phyloP scores from a whole-genome alignment of 2,113 vertebrate species.

The Fregata magnificens region DNA sequence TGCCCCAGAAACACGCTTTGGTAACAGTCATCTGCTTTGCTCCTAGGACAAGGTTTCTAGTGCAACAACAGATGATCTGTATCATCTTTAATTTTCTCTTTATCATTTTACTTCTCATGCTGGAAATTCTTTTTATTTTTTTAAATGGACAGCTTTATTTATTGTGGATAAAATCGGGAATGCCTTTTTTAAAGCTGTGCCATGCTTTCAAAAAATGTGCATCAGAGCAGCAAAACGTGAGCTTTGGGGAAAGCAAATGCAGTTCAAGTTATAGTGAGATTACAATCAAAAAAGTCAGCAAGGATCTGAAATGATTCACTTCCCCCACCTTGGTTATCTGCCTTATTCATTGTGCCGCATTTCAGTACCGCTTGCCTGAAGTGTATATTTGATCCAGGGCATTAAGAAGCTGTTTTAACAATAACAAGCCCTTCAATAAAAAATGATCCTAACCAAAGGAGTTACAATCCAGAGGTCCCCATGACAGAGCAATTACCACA shows the following conservation, averaged over 20 bases:
- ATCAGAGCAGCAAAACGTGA: not conserved
- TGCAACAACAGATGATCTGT: not conserved
- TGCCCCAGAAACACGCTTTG: not conserved
- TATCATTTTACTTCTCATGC: not conserved
- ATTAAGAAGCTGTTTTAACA: not conserved
- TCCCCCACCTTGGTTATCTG: not conserved
- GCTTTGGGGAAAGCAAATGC: not conserved
- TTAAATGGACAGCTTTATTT: not conserved
- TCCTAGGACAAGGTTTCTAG: not conserved
- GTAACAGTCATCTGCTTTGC: not conserved
- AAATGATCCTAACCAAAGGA: not conserved
- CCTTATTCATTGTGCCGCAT: not conserved
- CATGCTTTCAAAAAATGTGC: not conserved
- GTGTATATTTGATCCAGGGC: not conserved
- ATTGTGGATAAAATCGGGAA: not conserved
- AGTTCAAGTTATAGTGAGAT: not conserved
- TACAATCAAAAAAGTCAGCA: not conserved
- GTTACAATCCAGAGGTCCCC: not conserved
- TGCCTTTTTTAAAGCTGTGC: not conserved
- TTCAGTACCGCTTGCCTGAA: not conserved
- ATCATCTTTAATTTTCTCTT: not conserved
- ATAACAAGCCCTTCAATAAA: not conserved
- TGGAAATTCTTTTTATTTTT: not conserved
- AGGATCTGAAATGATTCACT: not conserved
- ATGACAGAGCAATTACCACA: not conserved